phyloP scores from a whole-genome alignment of 2,797 vertebrate species.

The Pipistrellus pygmaeus region DNA sequence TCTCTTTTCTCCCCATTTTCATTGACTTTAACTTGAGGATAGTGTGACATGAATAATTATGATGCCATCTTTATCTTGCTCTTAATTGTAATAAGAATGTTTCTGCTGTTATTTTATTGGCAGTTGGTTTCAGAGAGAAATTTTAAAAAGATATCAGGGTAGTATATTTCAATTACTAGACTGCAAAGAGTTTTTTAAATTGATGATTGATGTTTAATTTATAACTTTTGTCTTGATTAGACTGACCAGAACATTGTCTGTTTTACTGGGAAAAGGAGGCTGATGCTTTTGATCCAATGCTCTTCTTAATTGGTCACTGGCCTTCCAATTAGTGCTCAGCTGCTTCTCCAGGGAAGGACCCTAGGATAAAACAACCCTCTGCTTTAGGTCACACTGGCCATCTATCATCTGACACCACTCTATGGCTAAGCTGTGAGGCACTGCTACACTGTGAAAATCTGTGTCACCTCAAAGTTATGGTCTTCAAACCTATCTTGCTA shows the following conservation, averaged over 20 bases:
- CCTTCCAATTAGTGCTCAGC: not conserved
- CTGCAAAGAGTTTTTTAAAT: not conserved
- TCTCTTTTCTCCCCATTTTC: not conserved
- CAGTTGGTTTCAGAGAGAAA: constrained; percentile 15
- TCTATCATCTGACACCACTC: not conserved
- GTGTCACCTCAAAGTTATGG: not conserved
- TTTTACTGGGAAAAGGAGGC: not conserved
- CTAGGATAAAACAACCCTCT: not conserved
- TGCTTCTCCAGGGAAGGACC: not conserved
- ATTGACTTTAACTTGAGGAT: not conserved
- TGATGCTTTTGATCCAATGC: not conserved
- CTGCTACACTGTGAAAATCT: not conserved
- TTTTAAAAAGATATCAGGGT: not conserved
- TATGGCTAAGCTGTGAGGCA: not conserved
- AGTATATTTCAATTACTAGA: not conserved
- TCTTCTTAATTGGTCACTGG: not conserved
- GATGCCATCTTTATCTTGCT: not conserved
- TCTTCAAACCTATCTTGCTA: not conserved
- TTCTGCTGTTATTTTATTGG: not conserved
- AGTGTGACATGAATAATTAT: not conserved
- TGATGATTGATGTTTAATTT: not conserved
- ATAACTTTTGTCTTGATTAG: not conserved
- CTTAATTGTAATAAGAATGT: not conserved
- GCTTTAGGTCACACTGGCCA: not conserved
- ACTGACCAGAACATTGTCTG: not conserved